Evolutionary conservation across 2,797 vertebrate species (phyloP).

Genomic region (Bufotes viridis): DNA sequence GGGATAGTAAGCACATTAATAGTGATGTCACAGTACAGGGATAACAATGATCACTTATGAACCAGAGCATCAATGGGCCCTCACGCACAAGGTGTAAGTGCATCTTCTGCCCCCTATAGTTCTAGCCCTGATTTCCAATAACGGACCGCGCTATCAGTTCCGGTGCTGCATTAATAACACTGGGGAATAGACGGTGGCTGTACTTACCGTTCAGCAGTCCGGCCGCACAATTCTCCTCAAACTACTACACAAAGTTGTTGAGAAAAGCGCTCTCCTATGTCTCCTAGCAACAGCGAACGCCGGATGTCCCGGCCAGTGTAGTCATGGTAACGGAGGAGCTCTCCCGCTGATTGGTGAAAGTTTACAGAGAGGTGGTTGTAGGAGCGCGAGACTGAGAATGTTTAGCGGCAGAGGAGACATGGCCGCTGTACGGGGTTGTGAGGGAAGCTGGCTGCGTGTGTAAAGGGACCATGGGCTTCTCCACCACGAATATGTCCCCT

Average conservation of each 20-base stretch:
- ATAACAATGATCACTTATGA: background rate
- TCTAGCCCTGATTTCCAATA: no score
- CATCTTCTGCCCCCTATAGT: no score
- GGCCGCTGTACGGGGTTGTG: no score
- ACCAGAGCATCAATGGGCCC: background rate
- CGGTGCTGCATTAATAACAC: no score
- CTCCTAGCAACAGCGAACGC: constrained; percentile 49
- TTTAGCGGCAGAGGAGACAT: constrained; percentile 32
- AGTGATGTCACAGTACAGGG: background rate
- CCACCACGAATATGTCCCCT: no score
- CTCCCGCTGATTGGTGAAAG: constrained; percentile 20
- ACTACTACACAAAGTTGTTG: background rate
- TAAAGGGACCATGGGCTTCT: no score
- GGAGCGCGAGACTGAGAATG: constrained; percentile 42
- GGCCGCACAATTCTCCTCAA: background rate
- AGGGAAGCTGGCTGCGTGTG: no score
- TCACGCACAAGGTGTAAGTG: no score
- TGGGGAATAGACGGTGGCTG: background rate
- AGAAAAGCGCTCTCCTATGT: background rate
- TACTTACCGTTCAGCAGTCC: background rate
- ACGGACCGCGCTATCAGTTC: no score
- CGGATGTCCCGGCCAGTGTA: constrained; percentile 42
- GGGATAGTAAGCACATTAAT: background rate
- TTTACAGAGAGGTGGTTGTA: background rate
- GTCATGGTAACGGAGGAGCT: constrained; percentile 24